Evolutionary conservation across 2,888 invertebrate genomes (phyloP), one percentile per base, ranked within the genome.

Genomic region (Agrotis ipsilon): DNA sequence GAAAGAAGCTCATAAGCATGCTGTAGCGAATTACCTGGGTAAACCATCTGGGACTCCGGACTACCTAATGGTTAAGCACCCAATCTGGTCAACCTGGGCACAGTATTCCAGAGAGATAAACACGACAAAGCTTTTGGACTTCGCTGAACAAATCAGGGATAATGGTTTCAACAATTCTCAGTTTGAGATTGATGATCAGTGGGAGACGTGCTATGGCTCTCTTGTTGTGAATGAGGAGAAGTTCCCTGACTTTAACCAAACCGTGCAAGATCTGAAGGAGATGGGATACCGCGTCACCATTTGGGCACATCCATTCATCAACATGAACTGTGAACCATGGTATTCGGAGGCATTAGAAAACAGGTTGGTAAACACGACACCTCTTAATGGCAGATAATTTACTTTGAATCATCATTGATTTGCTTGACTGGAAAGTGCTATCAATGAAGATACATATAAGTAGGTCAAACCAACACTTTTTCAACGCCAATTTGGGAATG

Each of bases 41-140:
- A 97, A 97, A 84, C 98, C 98, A 0, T 92, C 92, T 11, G 97
- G 93, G 51, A 89, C 96, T 48, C 98, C 98, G 0, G 97, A 97
- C 82, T 94, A 93, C 63, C 92, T 96, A 19, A 98, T 98, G 97
- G 97, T 99, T 1, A 92, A 96, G 65, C 95, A 98, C 86, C 99
- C 99, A 0, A 97, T 99, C 72, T 99, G 98, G 98, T 98, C 98
- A 0, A 98, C 98, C 0, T 98, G 98, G 98, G 98, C 98, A 0
- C 97, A 97, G 84, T 98, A 97, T 88, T 96, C 97, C n/a, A 91
- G 92, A 57, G 89, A 96, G 18, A 97, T 99, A 0, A 96, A 97
- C 76, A 97, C 98, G 45, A 79, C 83, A 0, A 95, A 97, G 5
- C 96, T 98, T 0, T 84, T 97, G 1, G 93, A 97, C 0, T 98